Conservation (phyloP, 1,140 invertebrate genomes). For the Cotesia glomerata region DNA sequence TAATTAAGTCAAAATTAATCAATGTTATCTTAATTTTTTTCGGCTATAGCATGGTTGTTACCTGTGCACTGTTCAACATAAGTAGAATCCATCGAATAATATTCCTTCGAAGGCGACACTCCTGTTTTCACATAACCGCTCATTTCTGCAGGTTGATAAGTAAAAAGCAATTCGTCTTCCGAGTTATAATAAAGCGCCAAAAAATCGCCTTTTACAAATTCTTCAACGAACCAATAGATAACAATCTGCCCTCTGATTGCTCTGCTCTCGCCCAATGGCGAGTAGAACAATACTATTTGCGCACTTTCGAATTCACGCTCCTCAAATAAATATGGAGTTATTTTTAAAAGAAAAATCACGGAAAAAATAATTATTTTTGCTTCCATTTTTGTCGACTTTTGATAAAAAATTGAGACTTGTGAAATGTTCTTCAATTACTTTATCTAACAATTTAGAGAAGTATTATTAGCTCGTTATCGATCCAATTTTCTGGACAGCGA, state of each 20-base stretch:
- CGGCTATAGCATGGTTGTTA: background rate
- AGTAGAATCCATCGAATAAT: background rate
- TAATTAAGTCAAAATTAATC: no score
- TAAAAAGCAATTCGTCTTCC: background rate
- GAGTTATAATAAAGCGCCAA: background rate
- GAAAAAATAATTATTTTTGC: no score
- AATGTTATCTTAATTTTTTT: no score
- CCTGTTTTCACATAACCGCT: background rate
- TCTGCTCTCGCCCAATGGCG: background rate
- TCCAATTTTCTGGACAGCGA: no score
- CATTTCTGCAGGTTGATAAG: background rate
- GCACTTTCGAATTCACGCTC: background rate
- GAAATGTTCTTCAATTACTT: no score
- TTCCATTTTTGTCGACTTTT: no score
- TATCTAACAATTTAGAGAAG: no score
- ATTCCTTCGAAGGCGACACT: background rate
- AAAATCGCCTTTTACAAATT: background rate
- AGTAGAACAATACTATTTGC: background rate
- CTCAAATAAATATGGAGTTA: background rate
- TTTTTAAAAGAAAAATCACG: no score
- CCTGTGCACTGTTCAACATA: background rate
- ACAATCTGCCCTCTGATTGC: background rate
- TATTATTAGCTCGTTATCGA: no score
- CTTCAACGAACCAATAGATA: background rate
- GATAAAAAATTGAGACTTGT: no score